Evolutionary conservation across 2,797 vertebrate genomes (phyloP), one percentile per base, ranked within the genome.

Genomic region (Trachops cirrhosus): DNA sequence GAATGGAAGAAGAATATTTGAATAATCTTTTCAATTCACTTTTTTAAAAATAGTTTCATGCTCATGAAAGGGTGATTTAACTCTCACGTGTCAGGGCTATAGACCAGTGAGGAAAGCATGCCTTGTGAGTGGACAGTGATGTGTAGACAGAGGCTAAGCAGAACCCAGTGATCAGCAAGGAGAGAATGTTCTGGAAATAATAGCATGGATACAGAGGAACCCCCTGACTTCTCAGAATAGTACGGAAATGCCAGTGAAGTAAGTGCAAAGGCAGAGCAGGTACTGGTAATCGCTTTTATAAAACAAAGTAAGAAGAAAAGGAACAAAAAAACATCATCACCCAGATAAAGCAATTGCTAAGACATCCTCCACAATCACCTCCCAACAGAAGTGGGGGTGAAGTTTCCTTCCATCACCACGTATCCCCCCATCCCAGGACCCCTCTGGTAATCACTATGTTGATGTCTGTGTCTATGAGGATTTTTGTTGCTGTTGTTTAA

Each of bases 71-170:
- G 32, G 46, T 19, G 44, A 34, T 29, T 57, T n/a, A 21, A 59
- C 21, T 8, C 0, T 11, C 62, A 1, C 5, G 3, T 11, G 9
- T 22, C 50, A 41, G 11, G 12, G n/a, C 22, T n/a, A 5, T 0
- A 46, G 71, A 39, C 14, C 2, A 0, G 21, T 6, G 34, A 82
- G 26, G 32, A 57, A 3, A 21, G 24, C 18, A 3, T 3, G 11
- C 52, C 0, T 0, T 3, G 19, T 2, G 14, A 1, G 4, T 19
- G 4, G 37, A 5, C 9, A 9, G 9, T 0, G 24, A 32, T 2
- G 1, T 19, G 14, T n/a, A 41, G n/a, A 15, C 0, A 1, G 34
- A 8, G 2, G 1, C 5, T 6, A 8, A 41, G 5, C 0, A 0
- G 26, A 21, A 9, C 1, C 46, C 41, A 1, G 11, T 1, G 6